Conservation (phyloP, 2,888 invertebrate species). For the Thumatha senex region DNA sequence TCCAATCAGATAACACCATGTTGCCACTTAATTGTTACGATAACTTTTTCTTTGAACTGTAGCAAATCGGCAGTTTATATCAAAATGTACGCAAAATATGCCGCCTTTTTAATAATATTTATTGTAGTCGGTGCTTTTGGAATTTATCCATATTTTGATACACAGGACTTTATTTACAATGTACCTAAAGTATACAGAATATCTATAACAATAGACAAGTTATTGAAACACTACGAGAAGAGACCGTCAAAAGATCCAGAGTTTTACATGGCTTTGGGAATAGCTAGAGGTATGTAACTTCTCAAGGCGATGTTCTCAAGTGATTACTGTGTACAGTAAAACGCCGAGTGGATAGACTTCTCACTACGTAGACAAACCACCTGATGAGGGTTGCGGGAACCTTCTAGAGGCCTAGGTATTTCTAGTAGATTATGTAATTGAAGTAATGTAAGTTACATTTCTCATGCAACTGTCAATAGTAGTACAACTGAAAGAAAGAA, state of each 20-base stretch:
- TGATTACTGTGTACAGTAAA: too few species aligned
- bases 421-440: too few species aligned
- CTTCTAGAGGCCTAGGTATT: too few species aligned
- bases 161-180: conserved; percentile 78
- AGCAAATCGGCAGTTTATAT: conserved; percentile 45
- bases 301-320: too few species aligned
- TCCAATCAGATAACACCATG: conserved; percentile 64
- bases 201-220: conserved; percentile 68
- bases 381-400: too few species aligned
- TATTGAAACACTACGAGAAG: conserved; percentile 70
- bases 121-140: conserved; percentile 35
- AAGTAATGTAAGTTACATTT: too few species aligned
- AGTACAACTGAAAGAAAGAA: too few species aligned
- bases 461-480: too few species aligned
- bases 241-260: conserved; percentile 79
- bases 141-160: conserved; percentile 77
- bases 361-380: too few species aligned
- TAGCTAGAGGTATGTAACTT: conserved; percentile 62
- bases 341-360: too few species aligned
- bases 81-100: conserved; percentile 63
- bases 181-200: conserved; percentile 76
- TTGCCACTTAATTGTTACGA: conserved; percentile 48
- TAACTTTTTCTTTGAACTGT: conserved; percentile 41
- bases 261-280: conserved; percentile 68
- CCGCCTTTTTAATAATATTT: conserved; percentile 48